phyloP scores from a whole-genome alignment of 2,888 invertebrate species.

The Euzophera pinguis region DNA sequence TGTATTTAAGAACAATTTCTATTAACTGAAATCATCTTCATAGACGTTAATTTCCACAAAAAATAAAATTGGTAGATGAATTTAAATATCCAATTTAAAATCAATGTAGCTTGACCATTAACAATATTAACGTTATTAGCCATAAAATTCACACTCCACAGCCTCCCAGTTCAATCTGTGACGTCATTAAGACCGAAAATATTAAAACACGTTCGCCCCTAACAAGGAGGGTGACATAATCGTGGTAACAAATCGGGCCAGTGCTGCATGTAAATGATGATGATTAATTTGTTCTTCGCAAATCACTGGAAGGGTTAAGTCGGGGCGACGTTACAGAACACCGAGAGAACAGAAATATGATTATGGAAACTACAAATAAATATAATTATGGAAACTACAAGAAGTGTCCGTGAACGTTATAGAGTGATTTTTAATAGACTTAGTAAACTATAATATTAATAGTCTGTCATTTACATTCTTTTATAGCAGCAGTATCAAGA shows the following conservation, averaged over 20 bases:
- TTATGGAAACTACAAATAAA: not conserved
- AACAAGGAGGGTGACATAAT: constrained; percentile 77
- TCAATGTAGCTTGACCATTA: constrained; percentile 18
- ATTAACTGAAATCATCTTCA: too few species aligned
- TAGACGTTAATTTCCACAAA: too few species aligned
- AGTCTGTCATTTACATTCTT: too few species aligned
- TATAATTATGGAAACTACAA: too few species aligned
- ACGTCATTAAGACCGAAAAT: constrained; percentile 55
- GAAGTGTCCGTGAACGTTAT: too few species aligned
- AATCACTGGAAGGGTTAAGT: constrained; percentile 78
- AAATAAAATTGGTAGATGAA: too few species aligned
- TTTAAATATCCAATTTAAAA: constrained; percentile 4
- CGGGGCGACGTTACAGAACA: constrained; percentile 42
- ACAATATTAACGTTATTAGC: constrained; percentile 15
- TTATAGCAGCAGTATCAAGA: too few species aligned
- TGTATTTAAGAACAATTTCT: too few species aligned
- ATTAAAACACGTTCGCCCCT: constrained; percentile 62
- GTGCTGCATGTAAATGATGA: constrained; percentile 79
- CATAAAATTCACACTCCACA: constrained; percentile 17
- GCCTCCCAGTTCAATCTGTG: constrained; percentile 22
- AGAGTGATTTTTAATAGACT: too few species aligned
- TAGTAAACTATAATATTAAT: too few species aligned
- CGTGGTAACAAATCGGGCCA: constrained; percentile 78
- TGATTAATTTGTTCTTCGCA: constrained; percentile 78
- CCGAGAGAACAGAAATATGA: not conserved